Conservation (phyloP, 1,140 invertebrate species). For the Heliconius hewitsoni region DNA sequence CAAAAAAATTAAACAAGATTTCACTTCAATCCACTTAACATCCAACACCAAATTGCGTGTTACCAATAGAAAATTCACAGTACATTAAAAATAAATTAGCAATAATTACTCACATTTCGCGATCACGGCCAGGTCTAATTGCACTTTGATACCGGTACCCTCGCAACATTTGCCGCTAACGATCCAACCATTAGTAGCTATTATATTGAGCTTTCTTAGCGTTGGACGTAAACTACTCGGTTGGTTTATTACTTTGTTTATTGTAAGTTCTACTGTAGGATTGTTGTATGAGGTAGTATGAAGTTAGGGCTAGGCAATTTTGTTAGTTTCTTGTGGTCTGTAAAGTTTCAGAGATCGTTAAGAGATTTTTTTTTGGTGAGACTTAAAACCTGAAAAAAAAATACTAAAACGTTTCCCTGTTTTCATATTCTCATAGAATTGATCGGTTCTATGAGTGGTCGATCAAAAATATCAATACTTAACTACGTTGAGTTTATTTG, state of each 20-base stretch:
- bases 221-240: slow-evolving; percentile 12
- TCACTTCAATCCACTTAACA: background rate
- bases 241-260: slow-evolving; percentile 12
- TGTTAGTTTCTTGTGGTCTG: background rate
- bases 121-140: slow-evolving; percentile 27
- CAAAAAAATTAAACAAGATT: background rate
- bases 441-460: too few relatives aligned
- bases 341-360: background rate
- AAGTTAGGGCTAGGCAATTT: background rate
- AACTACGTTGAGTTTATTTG: too few relatives aligned
- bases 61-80: background rate
- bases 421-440: too few relatives aligned
- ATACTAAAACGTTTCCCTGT: background rate
- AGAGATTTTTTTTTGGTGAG: background rate
- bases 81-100: slow-evolving; percentile 25
- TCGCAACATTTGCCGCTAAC: slow-evolving; percentile 39
- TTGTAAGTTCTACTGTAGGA: background rate
- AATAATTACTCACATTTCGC: slow-evolving; percentile 20
- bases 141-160: slow-evolving; percentile 33
- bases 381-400: background rate
- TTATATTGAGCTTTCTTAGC: slow-evolving; percentile 29
- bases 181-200: slow-evolving; percentile 37
- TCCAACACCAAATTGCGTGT: background rate
- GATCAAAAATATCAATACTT: too few relatives aligned
- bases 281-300: background rate